Evolutionary conservation across 2,113 vertebrate genomes (phyloP).

Genomic region (Tapirus terrestris): DNA sequence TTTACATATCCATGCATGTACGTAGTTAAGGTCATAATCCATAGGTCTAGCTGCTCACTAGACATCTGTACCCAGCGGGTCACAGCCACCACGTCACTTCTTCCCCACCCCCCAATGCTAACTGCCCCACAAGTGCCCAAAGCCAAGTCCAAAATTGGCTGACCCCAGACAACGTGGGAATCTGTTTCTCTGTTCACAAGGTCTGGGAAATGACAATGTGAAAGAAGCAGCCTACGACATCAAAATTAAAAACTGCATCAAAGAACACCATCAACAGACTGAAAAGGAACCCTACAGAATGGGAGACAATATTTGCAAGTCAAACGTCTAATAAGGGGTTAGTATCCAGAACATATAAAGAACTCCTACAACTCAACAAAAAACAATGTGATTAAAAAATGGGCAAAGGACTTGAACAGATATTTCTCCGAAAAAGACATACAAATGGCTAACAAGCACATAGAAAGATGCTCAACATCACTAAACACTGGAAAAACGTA

Average conservation of each 20-base stretch:
- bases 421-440: background rate
- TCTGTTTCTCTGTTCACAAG: background rate
- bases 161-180: background rate
- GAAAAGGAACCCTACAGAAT: background rate
- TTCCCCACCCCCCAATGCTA: background rate
- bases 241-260: background rate
- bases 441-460: background rate
- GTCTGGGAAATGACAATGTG: no score
- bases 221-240: background rate
- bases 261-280: background rate
- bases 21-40: no score
- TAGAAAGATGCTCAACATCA: background rate
- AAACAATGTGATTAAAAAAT: background rate
- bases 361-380: background rate
- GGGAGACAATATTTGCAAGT: no score
- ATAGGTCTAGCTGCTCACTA: fast-evolving
- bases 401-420: background rate
- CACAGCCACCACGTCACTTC: fast-evolving
- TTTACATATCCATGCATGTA: fast-evolving
- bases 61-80: fast-evolving
- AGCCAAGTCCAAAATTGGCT: background rate
- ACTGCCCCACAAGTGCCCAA: background rate
- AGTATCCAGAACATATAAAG: background rate
- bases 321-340: fast-evolving
- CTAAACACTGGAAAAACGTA: background rate